Evolutionary conservation across 2,888 invertebrate species (phyloP), one percentile per base, ranked within the genome.

Genomic region (Pristionchus fissidentatus): DNA sequence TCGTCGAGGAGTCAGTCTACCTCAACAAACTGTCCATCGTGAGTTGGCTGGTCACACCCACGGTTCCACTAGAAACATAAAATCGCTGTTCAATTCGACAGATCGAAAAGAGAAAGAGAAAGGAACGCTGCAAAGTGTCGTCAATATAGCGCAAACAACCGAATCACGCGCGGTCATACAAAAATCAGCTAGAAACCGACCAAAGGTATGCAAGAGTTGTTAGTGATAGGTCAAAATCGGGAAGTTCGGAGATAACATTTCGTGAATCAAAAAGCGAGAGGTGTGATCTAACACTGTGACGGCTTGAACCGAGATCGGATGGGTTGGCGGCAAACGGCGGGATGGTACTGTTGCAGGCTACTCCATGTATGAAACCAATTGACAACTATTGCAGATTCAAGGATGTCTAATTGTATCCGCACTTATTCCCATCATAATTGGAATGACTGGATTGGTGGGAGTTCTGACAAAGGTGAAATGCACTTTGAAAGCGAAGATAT

Each of bases 341-440:
- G 52, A 79, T 57, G 60, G 60, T 60, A 49, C 29, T 78, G 66
- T 84, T 85, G 83, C 32, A 35, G 35, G 22, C 46, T 8, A 66
- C 43, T 22, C 15, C 10, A 13, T n/a, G 46, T 22, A 79, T n/a
- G 22, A 52, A 49, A 49, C n/a, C 7, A 8, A 10, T 15, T 19
- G n/a, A n/a, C n/a, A n/a, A n/a, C 41, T 66, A 26, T 29, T 88
- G 75, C 49, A 89, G 89, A 85, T 90, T 49, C 91, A 90, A 87
- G 91, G 91, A 57, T 89, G 91, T 52, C 86, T 91, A 77, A 87
- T 92, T 62, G 85, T 89, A 22, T 91, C 91, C 8, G 85, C 90
- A 1, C 84, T 91, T 41, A 85, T 90, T 70, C 92, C 91, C n/a
- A 90, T 91, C 85, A 73, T 92, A 41, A 91, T 91, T 66, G 91